Percentiles rank a stretch among this genome's conserved stretches.
Conservation (phyloP, 2,888 invertebrate genomes). For the Drosophila paranaensis region DNA sequence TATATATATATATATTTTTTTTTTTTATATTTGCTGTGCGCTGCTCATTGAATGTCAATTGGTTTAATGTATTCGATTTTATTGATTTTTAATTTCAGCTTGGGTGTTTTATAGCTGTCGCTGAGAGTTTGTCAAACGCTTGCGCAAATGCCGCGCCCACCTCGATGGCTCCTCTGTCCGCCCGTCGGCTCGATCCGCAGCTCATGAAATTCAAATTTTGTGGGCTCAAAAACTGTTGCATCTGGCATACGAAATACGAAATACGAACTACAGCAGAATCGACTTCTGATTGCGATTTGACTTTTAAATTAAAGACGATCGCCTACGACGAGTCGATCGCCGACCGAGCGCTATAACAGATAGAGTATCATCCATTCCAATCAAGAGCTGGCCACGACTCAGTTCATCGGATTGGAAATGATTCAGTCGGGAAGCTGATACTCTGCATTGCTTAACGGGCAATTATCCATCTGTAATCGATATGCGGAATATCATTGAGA, state of each 20-base stretch:
- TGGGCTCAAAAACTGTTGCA: slow-evolving; percentile 44
- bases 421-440: background rate
- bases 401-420: slow-evolving; percentile 4
- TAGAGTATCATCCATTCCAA: slow-evolving; percentile 19
- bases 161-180: background rate
- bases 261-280: slow-evolving; percentile 30
- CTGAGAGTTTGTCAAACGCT: slow-evolving; percentile 48
- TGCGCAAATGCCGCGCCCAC: slow-evolving; percentile 45
- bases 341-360: slow-evolving; percentile 1
- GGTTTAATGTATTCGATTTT: slow-evolving; percentile 67
- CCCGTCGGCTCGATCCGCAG: background rate
- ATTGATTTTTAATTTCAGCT: slow-evolving; percentile 75
- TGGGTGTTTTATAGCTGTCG: slow-evolving; percentile 67
- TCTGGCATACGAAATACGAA: slow-evolving; percentile 37
- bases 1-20: too few species aligned
- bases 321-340: background rate
- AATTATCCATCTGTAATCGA: background rate
- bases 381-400: background rate
- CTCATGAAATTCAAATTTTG: slow-evolving; percentile 65
- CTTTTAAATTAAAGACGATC: slow-evolving; percentile 49
- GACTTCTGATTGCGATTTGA: slow-evolving; percentile 34
- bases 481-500: background rate
- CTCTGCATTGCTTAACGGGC: background rate
- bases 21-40: background rate
- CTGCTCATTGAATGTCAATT: slow-evolving; percentile 58